Evolutionary conservation across 30 jellyfish, hydroid and myxozoan genomes (phyloP), one percentile per base, ranked within the genome.

Genomic region (Turritopsis dohrnii): DNA sequence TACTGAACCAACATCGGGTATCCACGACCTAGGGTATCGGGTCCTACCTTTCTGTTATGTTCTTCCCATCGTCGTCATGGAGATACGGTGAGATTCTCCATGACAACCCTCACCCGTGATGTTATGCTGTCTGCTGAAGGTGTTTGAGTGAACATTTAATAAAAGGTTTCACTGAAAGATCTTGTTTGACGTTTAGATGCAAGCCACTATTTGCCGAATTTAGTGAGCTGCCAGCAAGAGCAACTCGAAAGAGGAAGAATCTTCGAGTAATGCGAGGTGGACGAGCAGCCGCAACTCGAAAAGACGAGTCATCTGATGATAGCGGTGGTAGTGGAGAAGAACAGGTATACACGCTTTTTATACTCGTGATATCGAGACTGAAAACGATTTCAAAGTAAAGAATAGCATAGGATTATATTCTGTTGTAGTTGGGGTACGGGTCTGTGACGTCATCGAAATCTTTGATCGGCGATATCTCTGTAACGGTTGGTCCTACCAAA

Each of bases 231-330:
- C 87, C 94, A 8, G 87, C 83, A 28, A 74, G 97, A 65, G 41
- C 90, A 29, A 86, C 92, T 21, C 79, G 97, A 72, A 91, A 91
- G 29, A 90, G 96, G n/a, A 65, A 86, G 29, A 60, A 85, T 4
- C 89, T 83, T 24, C 88, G 97, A 72, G 89, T 87, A 52, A 84
- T 94, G 29, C 81, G 96, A 80, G 84, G 86, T 21, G 72, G 93
- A 13, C 71, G 93, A 54, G 88, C 93, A 18, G 84, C 82, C 52
- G 88, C 83, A 71, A 86, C 86, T 18, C 84, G 94, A 41, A 80
- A 80, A 71, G 79, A 71, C 53, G 96, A 91, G 41, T 91, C 97
- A n/a, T 86, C 97, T 16, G 97, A 91, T n/a, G 95, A 90, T n/a
- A 83, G 94, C 24, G 97, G 87, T 9, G 96, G 16, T 8, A 27